Conservation (phyloP, 30 jellyfish, hydroid and myxozoan genomes). For the Aurelia aurita region DNA sequence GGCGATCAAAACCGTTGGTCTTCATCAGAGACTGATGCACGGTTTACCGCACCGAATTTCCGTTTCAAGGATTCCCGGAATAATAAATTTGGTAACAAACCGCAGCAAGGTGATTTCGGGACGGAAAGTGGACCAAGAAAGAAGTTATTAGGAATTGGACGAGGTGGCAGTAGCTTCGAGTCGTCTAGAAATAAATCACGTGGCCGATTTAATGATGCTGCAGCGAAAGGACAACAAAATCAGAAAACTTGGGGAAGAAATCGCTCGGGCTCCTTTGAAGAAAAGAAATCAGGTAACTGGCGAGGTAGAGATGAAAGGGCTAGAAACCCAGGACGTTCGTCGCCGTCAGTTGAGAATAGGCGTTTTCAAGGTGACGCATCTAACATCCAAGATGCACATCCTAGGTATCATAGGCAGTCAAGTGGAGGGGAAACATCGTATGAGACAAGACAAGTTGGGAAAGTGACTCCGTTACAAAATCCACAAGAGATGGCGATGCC, state of each 20-base stretch:
- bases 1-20: background rate
- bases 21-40: background rate
- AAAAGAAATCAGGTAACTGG: too few relatives aligned
- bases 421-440: too few relatives aligned
- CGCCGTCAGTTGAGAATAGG: too few relatives aligned
- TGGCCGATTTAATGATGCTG: background rate
- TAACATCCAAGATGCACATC: too few relatives aligned
- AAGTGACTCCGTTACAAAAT: background rate
- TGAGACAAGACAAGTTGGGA: too few relatives aligned
- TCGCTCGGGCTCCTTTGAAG: too few relatives aligned
- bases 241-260: too few relatives aligned
- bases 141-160: conserved; percentile 28
- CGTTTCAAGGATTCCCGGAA: background rate
- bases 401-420: too few relatives aligned
- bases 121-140: background rate
- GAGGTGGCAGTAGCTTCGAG: conserved; percentile 5
- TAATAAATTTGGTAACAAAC: background rate
- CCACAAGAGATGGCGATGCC: conserved; percentile 26
- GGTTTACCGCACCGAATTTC: background rate
- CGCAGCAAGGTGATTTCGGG: background rate
- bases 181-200: background rate
- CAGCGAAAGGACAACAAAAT: background rate
- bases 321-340: too few relatives aligned
- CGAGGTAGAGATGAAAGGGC: too few relatives aligned
- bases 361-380: too few relatives aligned